Base-by-base conservation (phyloP, 2,797 vertebrate genomes). In the Echiichthys vipera region DNA sequence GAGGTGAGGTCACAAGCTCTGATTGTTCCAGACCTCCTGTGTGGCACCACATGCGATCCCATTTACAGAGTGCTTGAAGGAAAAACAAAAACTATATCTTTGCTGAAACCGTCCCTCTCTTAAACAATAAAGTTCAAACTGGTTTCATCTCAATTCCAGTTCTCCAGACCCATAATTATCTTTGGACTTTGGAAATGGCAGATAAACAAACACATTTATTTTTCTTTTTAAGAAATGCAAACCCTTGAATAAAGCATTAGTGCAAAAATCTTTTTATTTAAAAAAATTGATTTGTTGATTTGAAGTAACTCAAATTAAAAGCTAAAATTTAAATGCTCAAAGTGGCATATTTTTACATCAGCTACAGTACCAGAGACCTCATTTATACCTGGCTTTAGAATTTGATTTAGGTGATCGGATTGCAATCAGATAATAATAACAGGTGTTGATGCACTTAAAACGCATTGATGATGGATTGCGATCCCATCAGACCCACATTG, bases 21-120 rank as follows among this genome's bases (percentile, higher is more conserved):
- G 84, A 80, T 83, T 86, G 85, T 90, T 89, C 71, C 76, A 79
- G 81, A 80, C 78, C 85, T 72, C 86, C 87, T 54, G 71, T 8
- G 5, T 27, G 20, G 84, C 80, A 67, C 81, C 61, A 32, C 80
- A 86, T 75, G 87, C 39, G 25, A 75, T 77, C 71, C 12, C 24
- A 51, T 77, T 78, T 59, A 64, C 43, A 47, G 62, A 84, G 58
- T 20, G 50, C 12, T 36, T 15, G 9, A 24, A 55, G 22, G 22
- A 46, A 45, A 50, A 57, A 42, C 14, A 13, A 54, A 20, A 50
- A 36, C 51, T 29, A 57, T 15, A 5, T 9, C 32, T 24, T 9
- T 13, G 20, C 40, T 58, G 10, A 54, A 71, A 17, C 22, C 27
- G 34, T 25, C 36, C n/a, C 18, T 64, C 64, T 12, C 40, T 37